Evolutionary conservation across 2,888 invertebrate species (phyloP), one percentile per base, ranked within the genome.

Genomic region (Leucozona laternaria): DNA sequence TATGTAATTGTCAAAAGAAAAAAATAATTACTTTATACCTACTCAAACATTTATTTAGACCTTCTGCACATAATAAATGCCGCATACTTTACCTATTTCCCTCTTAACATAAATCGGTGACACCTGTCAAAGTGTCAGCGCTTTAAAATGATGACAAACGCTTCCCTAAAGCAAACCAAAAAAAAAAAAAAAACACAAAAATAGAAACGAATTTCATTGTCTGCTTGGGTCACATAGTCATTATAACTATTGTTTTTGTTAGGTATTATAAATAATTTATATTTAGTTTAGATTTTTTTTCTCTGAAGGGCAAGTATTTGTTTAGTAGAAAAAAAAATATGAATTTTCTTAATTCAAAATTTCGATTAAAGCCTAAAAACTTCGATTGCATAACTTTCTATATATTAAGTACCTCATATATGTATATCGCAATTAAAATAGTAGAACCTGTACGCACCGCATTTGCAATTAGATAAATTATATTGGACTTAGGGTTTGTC

Each of bases 91-190:
- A 48, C 20, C 43, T 28, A 31, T 34, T 68, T 17, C n/a, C 22
- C 17, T 45, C 10, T 57, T 31, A 71, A 57, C 37, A 48, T 17
- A 31, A 60, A 34, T 75, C 22, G 31, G 55, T 73, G 53, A 83
- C 79, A 79, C 79, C 73, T 73, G 82, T 73, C 79, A 73, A 68
- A 45, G 34, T 62, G 68, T 68, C 15, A 55, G 62, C 79, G 62
- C 60, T 68, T 62, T 10, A 64, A 25, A 45, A 60, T 57, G 31
- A 79, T 62, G 78, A 64, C 58, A 57, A 78, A 75, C 84, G 76
- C 58, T 76, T 76, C 71, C 43, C 48, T 57, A 55, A 64, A 71
- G 50, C 40, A 40, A 37, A 79, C 53, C 25, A 37, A 60, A 45
- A 25, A 79, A 58, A 20, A 37, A 60, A 45, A 25, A 22, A 45